phyloP scores from a whole-genome alignment of 1,140 invertebrate genomes.

The Papilio glaucus region DNA sequence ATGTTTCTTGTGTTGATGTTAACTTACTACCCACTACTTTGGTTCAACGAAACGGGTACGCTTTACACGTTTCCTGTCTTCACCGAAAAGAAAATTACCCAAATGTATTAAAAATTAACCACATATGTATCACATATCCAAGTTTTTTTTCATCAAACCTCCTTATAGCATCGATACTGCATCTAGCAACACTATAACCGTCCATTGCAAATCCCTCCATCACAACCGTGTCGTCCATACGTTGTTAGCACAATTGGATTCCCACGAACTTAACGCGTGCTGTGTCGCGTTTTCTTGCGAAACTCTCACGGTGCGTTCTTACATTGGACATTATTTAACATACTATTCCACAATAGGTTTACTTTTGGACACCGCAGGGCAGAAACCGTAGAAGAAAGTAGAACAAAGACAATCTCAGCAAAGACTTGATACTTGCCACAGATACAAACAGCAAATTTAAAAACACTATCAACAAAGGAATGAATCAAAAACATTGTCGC shows the following conservation, averaged over 20 bases:
- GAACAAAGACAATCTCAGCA: not conserved
- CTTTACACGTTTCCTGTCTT: no score
- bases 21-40: no score
- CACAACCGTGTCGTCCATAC: slow-evolving; percentile 21
- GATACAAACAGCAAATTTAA: no score
- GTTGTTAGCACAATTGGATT: not conserved
- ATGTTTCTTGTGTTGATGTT: no score
- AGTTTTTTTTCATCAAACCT: no score
- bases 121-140: no score
- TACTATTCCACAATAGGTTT: not conserved
- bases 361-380: not conserved
- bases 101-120: no score
- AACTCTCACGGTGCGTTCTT: slow-evolving; percentile 12
- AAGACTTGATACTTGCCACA: no score
- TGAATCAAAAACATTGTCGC: not conserved
- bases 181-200: not conserved
- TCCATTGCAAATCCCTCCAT: not conserved
- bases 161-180: not conserved
- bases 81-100: no score
- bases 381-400: not conserved
- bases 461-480: not conserved
- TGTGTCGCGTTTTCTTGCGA: not conserved
- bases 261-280: slow-evolving; percentile 7
- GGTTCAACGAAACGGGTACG: no score
- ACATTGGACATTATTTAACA: not conserved